A percentile compares a stretch with the other conserved stretches of the same genome.
These are phyloP conservation scores for Macroglossus sobrinus DNA, from an alignment of 2,113 vertebrate species.

Conservation along the genomic window DNA sequence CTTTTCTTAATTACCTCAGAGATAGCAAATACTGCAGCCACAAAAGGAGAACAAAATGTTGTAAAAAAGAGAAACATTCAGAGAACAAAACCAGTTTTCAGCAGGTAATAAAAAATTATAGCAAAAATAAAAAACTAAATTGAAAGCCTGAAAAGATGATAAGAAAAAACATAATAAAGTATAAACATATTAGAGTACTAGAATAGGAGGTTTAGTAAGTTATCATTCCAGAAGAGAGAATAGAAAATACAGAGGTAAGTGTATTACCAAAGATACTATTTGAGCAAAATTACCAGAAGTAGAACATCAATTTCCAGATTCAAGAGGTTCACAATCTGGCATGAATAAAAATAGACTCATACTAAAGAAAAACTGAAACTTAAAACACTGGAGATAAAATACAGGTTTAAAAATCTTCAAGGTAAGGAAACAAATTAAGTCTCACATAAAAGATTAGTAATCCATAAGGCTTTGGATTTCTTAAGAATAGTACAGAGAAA, in stretches of 20 bases:
- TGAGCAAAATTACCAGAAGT: background rate
- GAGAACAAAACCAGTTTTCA: background rate
- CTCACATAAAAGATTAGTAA: background rate
- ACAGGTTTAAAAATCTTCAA: background rate
- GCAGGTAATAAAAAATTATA: background rate
- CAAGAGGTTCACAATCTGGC: background rate
- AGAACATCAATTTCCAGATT: background rate
- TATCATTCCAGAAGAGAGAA: background rate
- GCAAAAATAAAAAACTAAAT: background rate
- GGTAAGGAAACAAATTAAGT: background rate
- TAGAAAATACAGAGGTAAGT: background rate
- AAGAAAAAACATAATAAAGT: background rate
- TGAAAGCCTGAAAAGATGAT: background rate
- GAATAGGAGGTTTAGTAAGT: background rate
- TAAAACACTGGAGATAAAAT: background rate
- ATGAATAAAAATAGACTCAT: background rate
- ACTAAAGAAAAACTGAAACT: background rate
- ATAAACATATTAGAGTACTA: background rate
- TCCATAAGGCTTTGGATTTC: background rate
- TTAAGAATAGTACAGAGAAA: background rate
- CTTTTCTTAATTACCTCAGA: background rate
- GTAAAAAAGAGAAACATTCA: background rate
- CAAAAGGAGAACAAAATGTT: background rate
- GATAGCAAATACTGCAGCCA: background rate
- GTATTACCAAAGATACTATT: background rate